These are phyloP conservation scores for Tachina grossa DNA, from an alignment of 2,888 invertebrate genomes.

Conservation along the genomic window DNA sequence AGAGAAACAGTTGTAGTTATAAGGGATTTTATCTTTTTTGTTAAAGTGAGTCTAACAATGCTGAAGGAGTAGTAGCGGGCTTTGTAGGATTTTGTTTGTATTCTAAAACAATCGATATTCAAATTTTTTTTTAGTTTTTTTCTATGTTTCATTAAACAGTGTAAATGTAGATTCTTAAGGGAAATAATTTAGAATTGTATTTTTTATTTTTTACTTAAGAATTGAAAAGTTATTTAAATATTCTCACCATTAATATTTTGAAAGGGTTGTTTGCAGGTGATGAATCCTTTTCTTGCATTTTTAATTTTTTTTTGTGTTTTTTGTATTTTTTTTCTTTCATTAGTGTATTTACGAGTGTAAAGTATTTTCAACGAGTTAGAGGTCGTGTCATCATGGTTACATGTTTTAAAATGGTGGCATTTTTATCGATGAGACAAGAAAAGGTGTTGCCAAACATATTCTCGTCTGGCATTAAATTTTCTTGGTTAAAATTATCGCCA, in stretches of 20 bases:
- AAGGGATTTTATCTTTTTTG: conserved; percentile 6
- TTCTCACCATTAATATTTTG: conserved; percentile 52
- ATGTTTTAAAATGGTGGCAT: conserved; percentile 78
- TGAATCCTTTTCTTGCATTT: conserved; percentile 15
- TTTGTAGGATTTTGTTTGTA: background rate
- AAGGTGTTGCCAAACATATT: conserved; percentile 69
- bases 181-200: conserved; percentile 17
- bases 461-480: conserved; percentile 60
- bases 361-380: conserved; percentile 76
- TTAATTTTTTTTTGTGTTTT: conserved; percentile 14
- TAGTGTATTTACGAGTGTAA: conserved; percentile 37
- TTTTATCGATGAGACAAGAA: conserved; percentile 77
- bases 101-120: conserved; percentile 21
- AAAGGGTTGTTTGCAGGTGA: background rate
- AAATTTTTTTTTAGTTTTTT: conserved; percentile 8
- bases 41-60: conserved; percentile 16
- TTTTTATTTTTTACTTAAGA: conserved; percentile 37
- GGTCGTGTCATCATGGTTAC: conserved; percentile 78
- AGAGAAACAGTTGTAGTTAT: conserved; percentile 14
- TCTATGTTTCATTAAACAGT: conserved; percentile 19
- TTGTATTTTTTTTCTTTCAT: conserved; percentile 30
- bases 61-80: background rate
- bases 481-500: conserved; percentile 28
- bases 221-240: conserved; percentile 31
- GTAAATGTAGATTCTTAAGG: conserved; percentile 6